These are phyloP conservation scores for Zingel zingel DNA, from an alignment of 2,113 vertebrate species.

Conservation along the genomic window DNA sequence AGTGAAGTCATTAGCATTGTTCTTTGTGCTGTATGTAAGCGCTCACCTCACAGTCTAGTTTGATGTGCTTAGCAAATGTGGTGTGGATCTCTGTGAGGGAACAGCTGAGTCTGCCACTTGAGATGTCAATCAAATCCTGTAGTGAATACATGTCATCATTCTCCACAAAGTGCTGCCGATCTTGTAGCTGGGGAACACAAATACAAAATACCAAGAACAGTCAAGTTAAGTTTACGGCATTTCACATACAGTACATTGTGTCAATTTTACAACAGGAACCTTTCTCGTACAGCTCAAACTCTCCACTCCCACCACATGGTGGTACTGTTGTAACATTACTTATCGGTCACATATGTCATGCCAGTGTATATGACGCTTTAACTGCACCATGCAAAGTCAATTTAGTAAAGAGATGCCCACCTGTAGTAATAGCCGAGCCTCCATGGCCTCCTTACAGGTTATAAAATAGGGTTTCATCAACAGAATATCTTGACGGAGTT, in stretches of 20 bases:
- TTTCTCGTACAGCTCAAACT: not conserved
- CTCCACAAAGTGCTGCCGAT: constrained; percentile 98
- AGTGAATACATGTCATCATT: constrained; percentile 99
- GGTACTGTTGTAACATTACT: constrained; percentile 39
- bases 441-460: constrained; percentile 98
- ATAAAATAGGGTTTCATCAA: constrained; percentile 99
- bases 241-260: not conserved
- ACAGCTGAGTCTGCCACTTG: constrained; percentile 91
- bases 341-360: not conserved
- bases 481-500: constrained; percentile 97
- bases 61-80: constrained; percentile 98
- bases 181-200: constrained; percentile 88
- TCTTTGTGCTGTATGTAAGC: not conserved
- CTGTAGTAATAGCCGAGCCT: constrained; percentile 93
- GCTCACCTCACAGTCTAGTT: constrained; percentile 97
- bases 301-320: constrained; percentile 41
- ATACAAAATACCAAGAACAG: not conserved
- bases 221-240: not conserved
- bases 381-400: not conserved
- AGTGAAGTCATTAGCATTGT: not conserved
- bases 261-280: not conserved
- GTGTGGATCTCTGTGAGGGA: constrained; percentile 97
- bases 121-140: constrained; percentile 95
- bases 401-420: constrained; percentile 73
- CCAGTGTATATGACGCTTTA: not conserved